Percentiles rank a stretch among this genome's conserved stretches.
These are phyloP conservation scores for Loripinus fragilis DNA, from an alignment of 2,888 invertebrate species.

Conservation along the genomic window DNA sequence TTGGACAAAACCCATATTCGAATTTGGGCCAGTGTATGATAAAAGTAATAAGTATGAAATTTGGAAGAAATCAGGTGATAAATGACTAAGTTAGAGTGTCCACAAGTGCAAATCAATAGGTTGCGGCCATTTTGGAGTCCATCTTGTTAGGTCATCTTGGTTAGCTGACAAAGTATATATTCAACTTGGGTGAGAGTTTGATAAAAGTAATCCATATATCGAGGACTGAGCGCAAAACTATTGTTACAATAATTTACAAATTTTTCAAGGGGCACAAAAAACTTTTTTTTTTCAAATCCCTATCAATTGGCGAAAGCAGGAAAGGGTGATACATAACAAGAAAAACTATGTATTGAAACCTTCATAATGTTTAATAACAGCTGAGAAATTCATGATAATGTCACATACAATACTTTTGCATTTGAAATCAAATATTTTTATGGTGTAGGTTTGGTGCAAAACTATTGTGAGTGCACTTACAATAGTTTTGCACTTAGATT, in stretches of 20 bases:
- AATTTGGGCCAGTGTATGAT: too few species aligned
- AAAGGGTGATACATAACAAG: neutral
- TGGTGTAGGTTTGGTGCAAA: neutral
- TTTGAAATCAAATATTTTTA: neutral
- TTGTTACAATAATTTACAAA: slow-evolving; percentile 14
- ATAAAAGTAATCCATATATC: too few species aligned
- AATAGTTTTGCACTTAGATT: neutral
- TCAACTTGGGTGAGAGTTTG: too few species aligned
- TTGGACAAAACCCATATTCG: too few species aligned
- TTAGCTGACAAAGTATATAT: too few species aligned
- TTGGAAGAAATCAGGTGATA: too few species aligned
- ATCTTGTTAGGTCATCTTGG: too few species aligned
- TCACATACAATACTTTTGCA: neutral
- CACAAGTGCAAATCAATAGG: too few species aligned
- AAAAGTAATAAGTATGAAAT: too few species aligned
- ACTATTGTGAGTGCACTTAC: neutral
- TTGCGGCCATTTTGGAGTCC: too few species aligned
- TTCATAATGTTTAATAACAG: neutral
- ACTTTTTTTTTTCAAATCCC: slow-evolving; percentile 2
- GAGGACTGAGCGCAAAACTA: slow-evolving; percentile 12
- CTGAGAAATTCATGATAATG: neutral
- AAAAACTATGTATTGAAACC: neutral
- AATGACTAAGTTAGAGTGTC: too few species aligned
- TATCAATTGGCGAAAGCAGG: neutral
- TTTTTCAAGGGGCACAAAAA: slow-evolving; percentile 4